Percentiles rank a stretch among this genome's conserved stretches.
Evolutionary conservation across 2,797 vertebrate genomes (phyloP).

Genomic region (Prionace glauca): DNA sequence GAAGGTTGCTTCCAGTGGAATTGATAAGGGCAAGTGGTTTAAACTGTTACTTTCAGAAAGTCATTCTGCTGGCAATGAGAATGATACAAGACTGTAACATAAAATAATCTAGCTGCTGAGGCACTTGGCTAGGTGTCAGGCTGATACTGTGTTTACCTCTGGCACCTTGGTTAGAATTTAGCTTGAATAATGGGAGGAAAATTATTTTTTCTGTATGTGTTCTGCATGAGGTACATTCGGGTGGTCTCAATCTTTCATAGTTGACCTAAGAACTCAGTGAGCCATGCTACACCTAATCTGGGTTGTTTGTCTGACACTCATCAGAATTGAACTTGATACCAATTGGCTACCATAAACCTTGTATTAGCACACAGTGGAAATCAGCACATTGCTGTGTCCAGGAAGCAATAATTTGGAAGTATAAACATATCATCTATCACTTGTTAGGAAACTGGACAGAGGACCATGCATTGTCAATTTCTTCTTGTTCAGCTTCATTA

Average conservation of each 20-base stretch:
- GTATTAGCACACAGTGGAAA: no score
- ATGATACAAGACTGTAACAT: neutral
- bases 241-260: neutral
- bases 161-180: neutral
- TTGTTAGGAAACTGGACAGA: no score
- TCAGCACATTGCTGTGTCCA: no score
- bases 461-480: no score
- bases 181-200: neutral
- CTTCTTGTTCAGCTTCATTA: no score
- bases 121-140: neutral
- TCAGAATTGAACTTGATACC: no score
- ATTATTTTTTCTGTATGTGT: neutral
- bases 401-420: no score
- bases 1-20: neutral
- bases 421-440: no score
- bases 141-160: neutral
- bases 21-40: neutral
- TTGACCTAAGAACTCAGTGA: neutral
- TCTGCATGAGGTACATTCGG: neutral
- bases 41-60: neutral
- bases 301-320: neutral
- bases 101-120: neutral
- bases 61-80: neutral
- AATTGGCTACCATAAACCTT: no score
- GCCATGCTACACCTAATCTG: neutral